phyloP scores from a whole-genome alignment of 2,797 vertebrate genomes.

The Cryptoblepharus egeriae region DNA sequence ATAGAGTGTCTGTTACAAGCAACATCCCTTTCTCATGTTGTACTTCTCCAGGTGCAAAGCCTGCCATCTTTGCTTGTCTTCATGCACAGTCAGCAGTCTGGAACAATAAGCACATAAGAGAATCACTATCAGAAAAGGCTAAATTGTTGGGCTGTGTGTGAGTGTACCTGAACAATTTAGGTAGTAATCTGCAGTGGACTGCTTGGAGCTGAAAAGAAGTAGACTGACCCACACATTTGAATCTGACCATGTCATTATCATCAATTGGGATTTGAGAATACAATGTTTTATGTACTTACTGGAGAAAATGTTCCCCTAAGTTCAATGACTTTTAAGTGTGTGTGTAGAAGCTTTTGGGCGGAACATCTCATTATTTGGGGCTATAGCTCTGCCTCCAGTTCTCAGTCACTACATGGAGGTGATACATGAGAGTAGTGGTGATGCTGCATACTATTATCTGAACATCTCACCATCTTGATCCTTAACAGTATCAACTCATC shows the following conservation, averaged over 20 bases:
- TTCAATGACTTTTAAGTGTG: neutral
- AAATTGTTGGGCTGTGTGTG: too few relatives aligned
- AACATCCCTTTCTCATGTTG: slow-evolving; percentile 65
- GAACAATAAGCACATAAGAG: slow-evolving; percentile 31
- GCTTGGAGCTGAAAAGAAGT: neutral
- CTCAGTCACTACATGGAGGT: neutral
- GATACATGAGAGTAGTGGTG: neutral
- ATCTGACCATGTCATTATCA: neutral
- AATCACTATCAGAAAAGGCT: slow-evolving; percentile 3
- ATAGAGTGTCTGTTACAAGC: slow-evolving; percentile 42
- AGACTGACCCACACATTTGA: neutral
- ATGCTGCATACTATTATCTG: neutral
- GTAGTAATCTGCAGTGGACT: neutral
- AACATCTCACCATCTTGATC: neutral
- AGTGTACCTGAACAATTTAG: neutral
- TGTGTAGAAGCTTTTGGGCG: neutral
- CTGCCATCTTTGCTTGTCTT: slow-evolving; percentile 65
- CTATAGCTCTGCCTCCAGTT: neutral
- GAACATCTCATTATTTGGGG: neutral
- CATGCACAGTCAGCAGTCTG: slow-evolving; percentile 67
- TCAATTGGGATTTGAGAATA: neutral
- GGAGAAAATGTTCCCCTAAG: neutral
- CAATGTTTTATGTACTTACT: neutral
- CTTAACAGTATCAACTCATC: neutral
- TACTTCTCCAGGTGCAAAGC: slow-evolving; percentile 62